Evolutionary conservation across 2,888 invertebrate species (phyloP).

Genomic region (Mechanitis mazaeus): DNA sequence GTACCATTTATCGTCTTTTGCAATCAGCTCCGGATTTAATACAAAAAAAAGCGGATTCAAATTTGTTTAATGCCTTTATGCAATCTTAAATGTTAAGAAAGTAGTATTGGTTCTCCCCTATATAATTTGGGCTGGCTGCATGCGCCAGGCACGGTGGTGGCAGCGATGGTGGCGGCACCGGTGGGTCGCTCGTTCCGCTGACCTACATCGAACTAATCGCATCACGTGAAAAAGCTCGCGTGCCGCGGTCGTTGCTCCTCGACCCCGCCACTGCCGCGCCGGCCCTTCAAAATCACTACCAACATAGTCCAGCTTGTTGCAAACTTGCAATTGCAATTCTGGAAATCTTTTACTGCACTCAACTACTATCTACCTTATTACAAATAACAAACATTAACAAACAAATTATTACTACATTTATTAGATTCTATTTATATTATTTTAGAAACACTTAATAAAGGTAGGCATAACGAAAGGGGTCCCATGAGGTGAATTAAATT

Average conservation of each 20-base stretch:
- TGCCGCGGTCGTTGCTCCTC: conserved; percentile 55
- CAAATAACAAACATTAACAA: too few relatives aligned
- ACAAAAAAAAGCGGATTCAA: too few relatives aligned
- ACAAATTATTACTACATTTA: too few relatives aligned
- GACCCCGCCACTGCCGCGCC: conserved; percentile 30
- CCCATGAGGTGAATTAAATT: neutral
- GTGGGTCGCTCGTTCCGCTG: conserved; percentile 48
- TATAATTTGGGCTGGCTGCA: conserved; percentile 20
- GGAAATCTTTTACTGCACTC: neutral
- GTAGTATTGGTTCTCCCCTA: neutral
- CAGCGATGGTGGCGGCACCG: conserved; percentile 18
- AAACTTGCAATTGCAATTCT: neutral
- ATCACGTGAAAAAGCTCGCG: conserved; percentile 61
- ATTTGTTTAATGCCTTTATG: too few relatives aligned
- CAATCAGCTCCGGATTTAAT: too few relatives aligned
- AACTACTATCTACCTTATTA: neutral
- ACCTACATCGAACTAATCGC: conserved; percentile 62
- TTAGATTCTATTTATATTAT: neutral
- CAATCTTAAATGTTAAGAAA: neutral
- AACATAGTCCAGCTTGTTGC: conserved; percentile 7
- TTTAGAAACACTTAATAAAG: neutral
- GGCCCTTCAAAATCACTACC: conserved; percentile 29
- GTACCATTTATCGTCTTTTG: too few relatives aligned
- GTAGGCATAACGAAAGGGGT: neutral
- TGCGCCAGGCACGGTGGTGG: conserved; percentile 24